Conservation (phyloP, 2,113 vertebrate species). For the Heterocephalus glaber region DNA sequence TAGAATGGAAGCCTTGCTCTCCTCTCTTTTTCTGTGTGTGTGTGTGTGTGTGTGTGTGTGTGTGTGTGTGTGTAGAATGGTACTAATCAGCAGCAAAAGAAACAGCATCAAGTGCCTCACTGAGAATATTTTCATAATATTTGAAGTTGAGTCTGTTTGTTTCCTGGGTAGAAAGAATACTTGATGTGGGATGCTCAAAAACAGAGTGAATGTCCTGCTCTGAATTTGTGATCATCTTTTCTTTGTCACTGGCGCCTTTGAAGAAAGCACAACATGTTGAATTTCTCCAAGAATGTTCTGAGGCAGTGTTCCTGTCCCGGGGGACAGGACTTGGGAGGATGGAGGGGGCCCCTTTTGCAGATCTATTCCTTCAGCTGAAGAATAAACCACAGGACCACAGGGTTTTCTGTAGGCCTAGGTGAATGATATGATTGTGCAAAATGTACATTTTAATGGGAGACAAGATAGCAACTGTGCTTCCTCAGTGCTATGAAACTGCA, state of each 20-base stretch:
- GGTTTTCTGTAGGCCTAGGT: neutral
- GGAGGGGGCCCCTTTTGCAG: neutral
- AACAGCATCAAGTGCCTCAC: neutral
- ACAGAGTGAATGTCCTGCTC: neutral
- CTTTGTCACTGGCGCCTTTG: neutral
- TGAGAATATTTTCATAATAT: neutral
- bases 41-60: neutral
- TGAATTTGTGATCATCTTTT: neutral
- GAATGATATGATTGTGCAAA: neutral
- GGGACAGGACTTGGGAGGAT: neutral
- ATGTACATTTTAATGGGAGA: neutral
- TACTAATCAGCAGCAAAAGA: neutral
- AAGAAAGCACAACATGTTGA: neutral
- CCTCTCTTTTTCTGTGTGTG: no score
- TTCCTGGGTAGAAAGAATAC: neutral
- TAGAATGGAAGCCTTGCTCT: neutral
- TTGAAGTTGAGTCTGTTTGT: neutral
- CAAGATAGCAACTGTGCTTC: neutral
- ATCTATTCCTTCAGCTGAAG: neutral
- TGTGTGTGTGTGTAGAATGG: neutral
- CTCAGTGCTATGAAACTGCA: neutral
- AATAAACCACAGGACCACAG: neutral
- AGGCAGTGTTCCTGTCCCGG: neutral
- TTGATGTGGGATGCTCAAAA: neutral
- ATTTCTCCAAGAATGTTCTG: neutral